Percentiles rank a stretch among this genome's conserved stretches.
Evolutionary conservation across 2,113 vertebrate genomes (phyloP).

Genomic region (Coracopsis vasa): DNA sequence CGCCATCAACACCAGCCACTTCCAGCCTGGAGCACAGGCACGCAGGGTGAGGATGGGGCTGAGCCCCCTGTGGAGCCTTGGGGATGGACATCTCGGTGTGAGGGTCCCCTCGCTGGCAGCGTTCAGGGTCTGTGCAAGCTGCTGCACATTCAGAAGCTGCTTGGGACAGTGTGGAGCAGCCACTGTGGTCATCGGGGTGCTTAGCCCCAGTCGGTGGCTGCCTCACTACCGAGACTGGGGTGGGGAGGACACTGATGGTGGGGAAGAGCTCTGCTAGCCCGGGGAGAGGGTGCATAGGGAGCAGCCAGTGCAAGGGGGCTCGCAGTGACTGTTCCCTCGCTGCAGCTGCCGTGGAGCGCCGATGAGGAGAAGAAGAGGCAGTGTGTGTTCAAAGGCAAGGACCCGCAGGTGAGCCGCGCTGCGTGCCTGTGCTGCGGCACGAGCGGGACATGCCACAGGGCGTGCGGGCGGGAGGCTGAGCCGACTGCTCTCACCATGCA

Average conservation of each 20-base stretch:
- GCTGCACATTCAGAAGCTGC: rapidly evolving
- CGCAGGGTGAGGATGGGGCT: slow-evolving; percentile 75
- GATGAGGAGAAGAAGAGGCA: slow-evolving; percentile 87
- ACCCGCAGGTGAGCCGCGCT: slow-evolving; percentile 82
- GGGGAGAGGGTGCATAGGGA: not conserved
- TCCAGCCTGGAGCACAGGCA: slow-evolving; percentile 55
- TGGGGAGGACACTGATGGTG: not conserved
- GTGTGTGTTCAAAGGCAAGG: slow-evolving; percentile 95
- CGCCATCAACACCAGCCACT: slow-evolving; percentile 77
- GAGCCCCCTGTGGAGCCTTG: not conserved
- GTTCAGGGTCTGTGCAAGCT: not conserved
- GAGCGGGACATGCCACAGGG: not conserved
- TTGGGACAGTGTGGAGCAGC: not conserved
- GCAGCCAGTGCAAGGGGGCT: rapidly evolving
- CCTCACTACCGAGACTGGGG: rapidly evolving
- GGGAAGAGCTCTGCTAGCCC: not conserved
- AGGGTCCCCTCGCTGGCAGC: not conserved
- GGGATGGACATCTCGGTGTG: not conserved
- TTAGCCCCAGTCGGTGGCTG: not conserved
- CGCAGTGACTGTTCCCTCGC: not conserved
- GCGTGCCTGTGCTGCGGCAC: rapidly evolving
- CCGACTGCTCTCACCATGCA: not conserved
- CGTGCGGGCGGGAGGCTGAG: not conserved
- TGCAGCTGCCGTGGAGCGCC: slow-evolving; percentile 86
- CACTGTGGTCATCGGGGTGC: not conserved